Percentiles rank a stretch among this genome's conserved stretches.
Conservation (phyloP, 1,140 invertebrate genomes). For the Gryon sp. region DNA sequence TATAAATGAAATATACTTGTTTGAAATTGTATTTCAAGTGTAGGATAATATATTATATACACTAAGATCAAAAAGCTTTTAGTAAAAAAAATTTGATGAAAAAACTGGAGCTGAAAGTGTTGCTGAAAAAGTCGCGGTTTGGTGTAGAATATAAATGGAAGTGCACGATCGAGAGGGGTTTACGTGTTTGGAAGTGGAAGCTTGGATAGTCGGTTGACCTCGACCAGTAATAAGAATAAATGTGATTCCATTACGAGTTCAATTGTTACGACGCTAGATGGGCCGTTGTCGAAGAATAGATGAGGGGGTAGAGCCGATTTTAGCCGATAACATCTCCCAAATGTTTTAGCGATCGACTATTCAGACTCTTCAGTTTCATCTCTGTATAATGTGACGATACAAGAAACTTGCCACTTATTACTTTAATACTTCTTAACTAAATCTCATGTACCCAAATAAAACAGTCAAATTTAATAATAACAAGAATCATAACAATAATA, state of each 20-base stretch:
- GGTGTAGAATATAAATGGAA: slow-evolving; percentile 57
- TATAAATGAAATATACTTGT: too few species aligned
- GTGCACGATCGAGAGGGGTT: slow-evolving; percentile 37
- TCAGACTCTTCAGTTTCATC: slow-evolving; percentile 41
- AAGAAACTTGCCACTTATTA: slow-evolving; percentile 15
- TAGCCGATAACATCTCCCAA: slow-evolving; percentile 69
- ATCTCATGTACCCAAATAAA: slow-evolving; percentile 22
- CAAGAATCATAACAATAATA: too few species aligned
- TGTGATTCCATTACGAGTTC: slow-evolving; percentile 80
- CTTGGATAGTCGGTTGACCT: slow-evolving; percentile 73
- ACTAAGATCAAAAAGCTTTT: too few species aligned
- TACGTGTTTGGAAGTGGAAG: slow-evolving; percentile 59
- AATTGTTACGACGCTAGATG: slow-evolving; percentile 78
- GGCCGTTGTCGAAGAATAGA: slow-evolving; percentile 68
- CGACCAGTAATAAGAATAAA: slow-evolving; percentile 80
- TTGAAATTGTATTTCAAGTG: too few species aligned
- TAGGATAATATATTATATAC: too few species aligned
- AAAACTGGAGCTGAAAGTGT: slow-evolving; percentile 58
- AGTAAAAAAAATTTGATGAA: slow-evolving; percentile 30
- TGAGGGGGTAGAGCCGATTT: slow-evolving; percentile 72
- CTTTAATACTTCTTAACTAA: slow-evolving; percentile 24
- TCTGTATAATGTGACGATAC: slow-evolving; percentile 47
- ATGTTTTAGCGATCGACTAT: slow-evolving; percentile 47
- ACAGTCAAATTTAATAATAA: background rate
- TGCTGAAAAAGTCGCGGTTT: slow-evolving; percentile 42